Evolutionary conservation across 2,888 invertebrate genomes (phyloP), one percentile per base, ranked within the genome.

Genomic region (Plutella xylostella): DNA sequence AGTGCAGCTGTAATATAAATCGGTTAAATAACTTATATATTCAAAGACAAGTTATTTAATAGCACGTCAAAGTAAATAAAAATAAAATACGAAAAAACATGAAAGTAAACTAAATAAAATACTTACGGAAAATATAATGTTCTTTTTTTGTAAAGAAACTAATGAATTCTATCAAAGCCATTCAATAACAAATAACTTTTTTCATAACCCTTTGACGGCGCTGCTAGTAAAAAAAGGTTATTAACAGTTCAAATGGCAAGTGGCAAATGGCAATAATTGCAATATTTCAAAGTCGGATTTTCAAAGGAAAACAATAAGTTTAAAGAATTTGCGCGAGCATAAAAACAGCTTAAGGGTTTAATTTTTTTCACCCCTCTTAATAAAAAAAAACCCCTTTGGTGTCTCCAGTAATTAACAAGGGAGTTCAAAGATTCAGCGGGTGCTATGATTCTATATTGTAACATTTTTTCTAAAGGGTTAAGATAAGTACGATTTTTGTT

Each of bases 291-390:
- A 72, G 79, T 72, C 75, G 55, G 55, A 50, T 63, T 57, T 57
- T 62, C 58, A 64, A 72, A 77, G 72, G 72, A 72, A 77, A 82
- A 80, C 79, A 80, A 80, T 79, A 75, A 75, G 65, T 77, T 3
- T 4, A 60, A 74, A 68, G 70, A 72, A 69, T 68, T 68, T 69
- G 63, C 55, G 65, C 65, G 70, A 65, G 73, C 70, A 69, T 68
- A 61, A 73, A 73, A 77, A 73, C 69, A 15, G 31, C 47, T 47
- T 56, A 41, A 49, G 71, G 72, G 61, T 63, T 43, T 25, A 18
- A 18, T 19, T 72, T 72, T 68, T 68, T 68, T 60, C 56, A 63
- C 61, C 59, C 56, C 46, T 42, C 31, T 3, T 42, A 31, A 12
- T 12, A 30, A 28, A 12, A 28, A 53, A 72, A 68, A 71, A 67